These are phyloP conservation scores for Homalodisca vitripennis DNA, from an alignment of 1,140 invertebrate species.

Conservation along the genomic window DNA sequence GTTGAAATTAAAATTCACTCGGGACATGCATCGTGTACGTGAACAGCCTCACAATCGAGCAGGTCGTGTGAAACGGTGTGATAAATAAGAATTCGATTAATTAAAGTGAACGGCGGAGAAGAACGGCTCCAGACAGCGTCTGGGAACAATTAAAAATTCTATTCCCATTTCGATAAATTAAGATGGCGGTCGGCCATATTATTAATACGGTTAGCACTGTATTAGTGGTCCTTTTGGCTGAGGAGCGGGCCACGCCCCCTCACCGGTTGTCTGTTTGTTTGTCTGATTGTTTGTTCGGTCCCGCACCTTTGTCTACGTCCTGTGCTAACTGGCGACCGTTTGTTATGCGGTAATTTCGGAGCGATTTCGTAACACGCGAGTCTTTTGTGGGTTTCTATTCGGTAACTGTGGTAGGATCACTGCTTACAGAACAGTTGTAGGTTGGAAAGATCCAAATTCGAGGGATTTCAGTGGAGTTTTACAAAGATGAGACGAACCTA, in stretches of 20 bases:
- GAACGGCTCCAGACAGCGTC: constrained; percentile 3
- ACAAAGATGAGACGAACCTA: too few species aligned
- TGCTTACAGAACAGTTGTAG: too few species aligned
- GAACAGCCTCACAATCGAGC: background rate
- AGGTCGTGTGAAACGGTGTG: constrained; percentile 12
- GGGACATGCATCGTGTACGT: background rate
- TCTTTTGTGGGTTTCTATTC: background rate
- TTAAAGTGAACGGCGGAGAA: constrained; percentile 21
- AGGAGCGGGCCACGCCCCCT: background rate
- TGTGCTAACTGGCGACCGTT: background rate
- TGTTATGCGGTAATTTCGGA: background rate
- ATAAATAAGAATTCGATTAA: constrained; percentile 25
- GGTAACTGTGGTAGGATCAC: too few species aligned
- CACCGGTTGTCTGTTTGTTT: background rate
- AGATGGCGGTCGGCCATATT: background rate
- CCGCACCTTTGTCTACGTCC: background rate
- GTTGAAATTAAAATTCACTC: constrained; percentile 16
- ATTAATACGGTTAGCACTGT: background rate
- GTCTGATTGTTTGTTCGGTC: constrained; percentile 9
- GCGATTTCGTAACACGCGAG: too few species aligned
- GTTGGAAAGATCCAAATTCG: too few species aligned
- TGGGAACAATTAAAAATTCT: constrained; percentile 27
- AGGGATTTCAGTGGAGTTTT: too few species aligned
- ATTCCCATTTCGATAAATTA: constrained; percentile 26
- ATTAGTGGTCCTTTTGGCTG: background rate